Evolutionary conservation across 2,113 vertebrate species (phyloP), one percentile per base, ranked within the genome.

Genomic region (Apeltes quadracus): DNA sequence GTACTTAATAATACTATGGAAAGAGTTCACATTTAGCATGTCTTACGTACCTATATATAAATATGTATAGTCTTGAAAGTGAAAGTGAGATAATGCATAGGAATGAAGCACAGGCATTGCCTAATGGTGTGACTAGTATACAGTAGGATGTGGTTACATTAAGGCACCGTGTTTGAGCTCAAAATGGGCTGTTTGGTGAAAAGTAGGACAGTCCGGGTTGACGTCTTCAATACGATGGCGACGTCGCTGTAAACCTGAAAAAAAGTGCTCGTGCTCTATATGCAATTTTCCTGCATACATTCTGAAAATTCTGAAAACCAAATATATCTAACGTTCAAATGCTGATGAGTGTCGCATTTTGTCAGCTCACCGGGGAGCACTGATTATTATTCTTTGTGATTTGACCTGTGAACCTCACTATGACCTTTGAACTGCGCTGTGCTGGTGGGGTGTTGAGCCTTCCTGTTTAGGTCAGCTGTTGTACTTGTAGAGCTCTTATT

Each of bases 391-490:
- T 50, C 44, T 72, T 46, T 62, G 15, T 69, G 54, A 79, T 66
- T 75, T 73, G 76, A 89, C 80, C 72, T 81, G 62, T 85, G 74
- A 87, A 76, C 72, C 70, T 82, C 85, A 70, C 77, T 32, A 72
- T 67, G 76, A 88, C 72, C 61, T 66, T 69, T 69, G 15, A 82
- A 41, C 50, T 50, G 76, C 76, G 65, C 75, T 66, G 63, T 85
- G 78, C 84, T 85, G 76, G 14, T 75, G 39, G 38, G 59, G 63
- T 14, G 59, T n/a, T 56, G 62, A 61, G 76, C 72, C 61, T 46
- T 80, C 74, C 69, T 16, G 77, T 29, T 61, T 57, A 38, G 53
- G 69, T 80, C 64, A 71, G 32, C 32, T 59, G 57, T 57, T 75
- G 54, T 68, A 82, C 62, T 84, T 72, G 67, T 76, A 68, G 27